Conservation (phyloP, 2,797 vertebrate species). For the Sebastes cheni region DNA sequence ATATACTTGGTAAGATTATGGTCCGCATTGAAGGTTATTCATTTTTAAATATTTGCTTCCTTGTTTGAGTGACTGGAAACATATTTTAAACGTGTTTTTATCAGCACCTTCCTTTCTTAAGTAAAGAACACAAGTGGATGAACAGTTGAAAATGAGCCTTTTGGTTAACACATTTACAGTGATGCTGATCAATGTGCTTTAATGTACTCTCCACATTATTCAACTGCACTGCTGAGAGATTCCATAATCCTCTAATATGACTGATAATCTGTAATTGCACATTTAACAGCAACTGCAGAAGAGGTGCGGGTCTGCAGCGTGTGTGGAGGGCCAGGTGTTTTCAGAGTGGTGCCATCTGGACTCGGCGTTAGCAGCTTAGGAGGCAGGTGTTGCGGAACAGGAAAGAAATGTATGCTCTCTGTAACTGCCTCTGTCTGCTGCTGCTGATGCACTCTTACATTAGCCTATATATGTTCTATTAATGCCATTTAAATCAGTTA, state of each 20-base stretch:
- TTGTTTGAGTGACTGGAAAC: not conserved
- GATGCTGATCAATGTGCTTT: not conserved
- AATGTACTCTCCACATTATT: not conserved
- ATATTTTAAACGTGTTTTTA: not conserved
- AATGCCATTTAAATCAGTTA: constrained; percentile 15
- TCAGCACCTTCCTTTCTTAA: not conserved
- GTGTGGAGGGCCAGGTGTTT: constrained; percentile 76
- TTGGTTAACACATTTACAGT: not conserved
- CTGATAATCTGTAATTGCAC: constrained; percentile 59
- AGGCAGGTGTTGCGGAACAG: constrained; percentile 75
- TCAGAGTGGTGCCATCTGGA: constrained; percentile 78
- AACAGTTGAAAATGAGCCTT: not conserved
- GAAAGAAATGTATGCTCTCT: constrained; percentile 58
- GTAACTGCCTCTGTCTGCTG: constrained; percentile 54
- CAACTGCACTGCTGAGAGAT: not conserved
- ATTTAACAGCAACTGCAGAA: constrained; percentile 49
- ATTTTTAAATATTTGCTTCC: not conserved
- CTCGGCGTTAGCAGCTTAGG: constrained; percentile 65
- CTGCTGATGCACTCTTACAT: constrained; percentile 42
- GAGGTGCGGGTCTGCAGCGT: constrained; percentile 35
- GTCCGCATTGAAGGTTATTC: not conserved
- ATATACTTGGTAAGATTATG: too few species aligned
- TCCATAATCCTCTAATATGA: not conserved
- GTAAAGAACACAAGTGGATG: not conserved
- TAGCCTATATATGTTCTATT: not conserved